phyloP scores from a whole-genome alignment of 2,888 invertebrate species.

The Machimus atricapillus region DNA sequence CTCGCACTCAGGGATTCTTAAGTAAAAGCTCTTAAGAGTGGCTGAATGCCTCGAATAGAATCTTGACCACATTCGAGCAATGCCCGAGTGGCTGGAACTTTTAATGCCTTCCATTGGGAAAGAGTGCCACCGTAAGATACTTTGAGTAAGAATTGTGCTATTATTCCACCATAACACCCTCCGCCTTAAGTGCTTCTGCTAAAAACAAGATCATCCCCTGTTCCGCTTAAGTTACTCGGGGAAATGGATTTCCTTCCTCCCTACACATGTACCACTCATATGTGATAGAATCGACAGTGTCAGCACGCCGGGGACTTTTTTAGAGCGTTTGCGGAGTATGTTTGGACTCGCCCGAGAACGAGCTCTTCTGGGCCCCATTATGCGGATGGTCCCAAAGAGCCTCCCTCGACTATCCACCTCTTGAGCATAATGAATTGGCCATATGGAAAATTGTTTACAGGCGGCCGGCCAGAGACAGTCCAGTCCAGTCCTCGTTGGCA shows the following conservation, averaged over 20 bases:
- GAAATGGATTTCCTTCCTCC: slow-evolving; percentile 40
- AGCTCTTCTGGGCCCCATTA: background rate
- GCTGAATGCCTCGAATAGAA: slow-evolving; percentile 22
- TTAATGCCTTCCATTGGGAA: slow-evolving; percentile 35
- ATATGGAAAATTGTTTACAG: slow-evolving; percentile 28
- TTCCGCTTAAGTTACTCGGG: slow-evolving; percentile 40
- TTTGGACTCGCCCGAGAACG: background rate
- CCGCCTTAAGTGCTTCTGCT: slow-evolving; percentile 37
- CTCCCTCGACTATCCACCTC: background rate
- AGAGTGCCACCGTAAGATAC: slow-evolving; percentile 21
- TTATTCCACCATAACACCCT: slow-evolving; percentile 39
- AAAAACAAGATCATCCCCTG: slow-evolving; percentile 40
- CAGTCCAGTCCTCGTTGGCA: background rate
- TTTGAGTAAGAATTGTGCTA: slow-evolving; percentile 25
- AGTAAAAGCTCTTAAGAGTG: slow-evolving; percentile 24
- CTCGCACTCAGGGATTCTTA: background rate
- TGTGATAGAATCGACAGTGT: slow-evolving; percentile 27
- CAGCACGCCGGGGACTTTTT: slow-evolving; percentile 27
- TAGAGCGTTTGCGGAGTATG: background rate
- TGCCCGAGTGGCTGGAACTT: slow-evolving; percentile 29
- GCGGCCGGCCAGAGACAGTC: background rate
- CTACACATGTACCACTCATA: slow-evolving; percentile 35
- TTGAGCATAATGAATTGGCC: slow-evolving; percentile 31
- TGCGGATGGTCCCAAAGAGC: background rate
- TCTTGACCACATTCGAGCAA: slow-evolving; percentile 35